Evolutionary conservation across 2,113 vertebrate genomes (phyloP).

Genomic region (Macaca mulatta): DNA sequence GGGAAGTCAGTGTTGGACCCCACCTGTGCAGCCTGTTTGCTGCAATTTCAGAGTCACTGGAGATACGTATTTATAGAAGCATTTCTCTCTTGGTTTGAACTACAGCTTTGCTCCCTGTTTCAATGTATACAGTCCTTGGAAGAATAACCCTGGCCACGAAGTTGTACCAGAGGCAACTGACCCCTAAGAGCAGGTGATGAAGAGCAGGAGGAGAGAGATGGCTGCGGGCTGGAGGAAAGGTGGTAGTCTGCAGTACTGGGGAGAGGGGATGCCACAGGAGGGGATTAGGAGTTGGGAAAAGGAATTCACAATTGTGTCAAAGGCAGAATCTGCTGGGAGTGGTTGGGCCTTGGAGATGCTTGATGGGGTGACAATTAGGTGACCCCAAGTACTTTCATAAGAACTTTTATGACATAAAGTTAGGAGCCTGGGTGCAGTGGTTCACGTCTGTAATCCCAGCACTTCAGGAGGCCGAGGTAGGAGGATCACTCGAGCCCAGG

Average conservation of each 20-base stretch:
- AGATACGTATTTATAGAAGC: neutral
- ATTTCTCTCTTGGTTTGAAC: neutral
- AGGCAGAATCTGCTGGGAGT: neutral
- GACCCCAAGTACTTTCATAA: neutral
- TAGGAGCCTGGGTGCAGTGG: no score
- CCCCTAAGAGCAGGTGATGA: neutral
- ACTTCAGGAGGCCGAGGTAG: no score
- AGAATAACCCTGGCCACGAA: neutral
- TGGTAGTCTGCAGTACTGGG: no score
- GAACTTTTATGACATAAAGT: no score
- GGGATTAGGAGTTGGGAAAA: neutral
- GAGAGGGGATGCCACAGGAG: no score
- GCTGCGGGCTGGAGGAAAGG: neutral
- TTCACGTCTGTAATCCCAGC: no score
- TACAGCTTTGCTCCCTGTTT: neutral
- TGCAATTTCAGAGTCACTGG: neutral
- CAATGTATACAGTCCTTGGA: neutral
- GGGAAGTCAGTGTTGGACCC: neutral
- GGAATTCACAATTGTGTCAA: neutral
- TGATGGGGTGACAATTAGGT: neutral
- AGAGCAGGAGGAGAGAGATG: neutral
- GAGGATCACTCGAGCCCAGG: no score
- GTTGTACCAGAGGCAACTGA: fast-evolving
- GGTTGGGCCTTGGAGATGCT: neutral
- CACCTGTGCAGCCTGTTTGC: neutral